Evolutionary conservation across 2,797 vertebrate species (phyloP), one percentile per base, ranked within the genome.

Genomic region (Saxicola maurus): DNA sequence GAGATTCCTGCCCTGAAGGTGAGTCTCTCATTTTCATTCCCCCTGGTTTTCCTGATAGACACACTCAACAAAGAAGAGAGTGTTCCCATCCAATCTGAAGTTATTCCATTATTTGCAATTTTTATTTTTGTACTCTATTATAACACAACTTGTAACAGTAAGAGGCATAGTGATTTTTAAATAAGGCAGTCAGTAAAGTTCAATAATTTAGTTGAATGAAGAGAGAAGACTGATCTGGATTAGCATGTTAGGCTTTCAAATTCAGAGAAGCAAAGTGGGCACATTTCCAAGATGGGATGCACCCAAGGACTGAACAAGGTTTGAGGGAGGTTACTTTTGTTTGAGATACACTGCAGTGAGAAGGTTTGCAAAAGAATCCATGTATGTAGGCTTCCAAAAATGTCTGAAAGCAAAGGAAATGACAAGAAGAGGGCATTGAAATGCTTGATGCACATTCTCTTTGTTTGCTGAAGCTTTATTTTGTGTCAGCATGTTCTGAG

Each of bases 1-100:
- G 99, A 99, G 97, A 99, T 99, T 96, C 99, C 99, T 40, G 98
- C 98, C 7, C 97, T 99, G 62, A 99, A 99, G 98, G 99, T 99
- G 96, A 96, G 96, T 93, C 46, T 87, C 59, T 85, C 79, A 74
- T 93, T 94, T 95, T 86, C 30, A 28, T 37, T 79, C 43, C 52
- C 73, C 8, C 16, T 7, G 15, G 12, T 49, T 78, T 94, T 75
- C 20, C 20, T 61, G 35, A 17, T 35, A 35, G 38, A 43, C 30
- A 20, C 16, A 11, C 15, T 55, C 51, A 90, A 82, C 89, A 96
- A 93, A 92, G 85, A 93, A 24, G 35, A 51, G 52, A 8, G 59
- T 92, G 79, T 87, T 78, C 53, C 72, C 28, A 67, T 87, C 48
- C 57, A 37, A 5, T 86, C 25, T 81, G 74, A 73, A 85, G 67